phyloP scores from a whole-genome alignment of 2,888 invertebrate species.

The Frankliniella fusca region DNA sequence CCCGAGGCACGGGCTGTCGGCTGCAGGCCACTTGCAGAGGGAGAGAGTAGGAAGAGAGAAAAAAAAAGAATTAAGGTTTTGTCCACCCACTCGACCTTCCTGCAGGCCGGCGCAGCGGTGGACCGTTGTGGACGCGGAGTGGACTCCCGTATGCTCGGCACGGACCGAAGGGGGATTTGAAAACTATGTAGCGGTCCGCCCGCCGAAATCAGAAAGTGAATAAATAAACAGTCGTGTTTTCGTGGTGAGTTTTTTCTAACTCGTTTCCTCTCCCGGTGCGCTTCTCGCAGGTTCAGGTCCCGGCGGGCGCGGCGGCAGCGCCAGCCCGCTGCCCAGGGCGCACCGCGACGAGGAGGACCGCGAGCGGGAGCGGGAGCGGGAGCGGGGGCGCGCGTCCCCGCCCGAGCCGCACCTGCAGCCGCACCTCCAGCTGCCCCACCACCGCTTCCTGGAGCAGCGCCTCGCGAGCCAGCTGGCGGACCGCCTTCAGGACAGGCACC shows the following conservation, averaged over 20 bases:
- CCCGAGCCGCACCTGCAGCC: background rate
- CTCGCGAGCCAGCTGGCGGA: slow-evolving; percentile 10
- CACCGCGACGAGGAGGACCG: background rate
- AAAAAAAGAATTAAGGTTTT: slow-evolving; percentile 25
- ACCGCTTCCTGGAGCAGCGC: slow-evolving; percentile 8
- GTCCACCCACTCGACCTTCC: background rate
- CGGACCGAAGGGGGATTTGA: slow-evolving; percentile 7
- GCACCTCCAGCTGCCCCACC: background rate
- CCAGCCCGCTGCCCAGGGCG: slow-evolving; percentile 22
- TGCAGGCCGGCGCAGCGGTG: background rate
- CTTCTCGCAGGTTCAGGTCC: background rate
- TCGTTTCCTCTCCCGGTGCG: background rate
- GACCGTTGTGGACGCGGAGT: background rate
- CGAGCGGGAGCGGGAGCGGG: background rate
- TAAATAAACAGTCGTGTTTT: background rate
- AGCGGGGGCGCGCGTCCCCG: background rate
- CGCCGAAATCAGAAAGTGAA: background rate
- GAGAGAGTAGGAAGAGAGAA: background rate
- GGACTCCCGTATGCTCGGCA: background rate
- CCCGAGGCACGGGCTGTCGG: background rate
- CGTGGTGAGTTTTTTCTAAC: background rate
- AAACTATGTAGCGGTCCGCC: background rate
- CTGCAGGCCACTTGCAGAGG: background rate
- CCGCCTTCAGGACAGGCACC: background rate
- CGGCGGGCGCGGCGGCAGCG: background rate